These are phyloP conservation scores for Pyrocephalus nanus DNA, from an alignment of 2,797 vertebrate genomes.

Conservation along the genomic window DNA sequence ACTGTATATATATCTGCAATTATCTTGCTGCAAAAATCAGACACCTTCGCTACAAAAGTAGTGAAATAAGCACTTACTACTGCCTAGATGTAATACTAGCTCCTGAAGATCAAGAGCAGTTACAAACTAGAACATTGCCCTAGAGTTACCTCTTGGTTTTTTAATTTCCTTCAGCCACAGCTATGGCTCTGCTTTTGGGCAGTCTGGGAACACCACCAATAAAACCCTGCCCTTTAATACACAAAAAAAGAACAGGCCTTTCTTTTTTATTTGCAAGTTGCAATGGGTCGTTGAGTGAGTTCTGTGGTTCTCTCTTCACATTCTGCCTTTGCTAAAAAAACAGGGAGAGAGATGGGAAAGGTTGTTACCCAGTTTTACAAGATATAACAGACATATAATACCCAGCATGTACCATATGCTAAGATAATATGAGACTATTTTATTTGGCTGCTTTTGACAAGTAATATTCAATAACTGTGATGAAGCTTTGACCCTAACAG, in stretches of 20 bases:
- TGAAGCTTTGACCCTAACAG: background rate
- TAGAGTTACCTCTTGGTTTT: conserved; percentile 3
- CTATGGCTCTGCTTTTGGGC: background rate
- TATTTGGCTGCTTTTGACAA: background rate
- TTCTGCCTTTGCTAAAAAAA: background rate
- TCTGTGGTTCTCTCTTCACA: background rate
- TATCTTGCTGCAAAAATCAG: background rate
- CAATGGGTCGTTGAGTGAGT: background rate
- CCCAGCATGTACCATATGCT: background rate
- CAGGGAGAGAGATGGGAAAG: background rate
- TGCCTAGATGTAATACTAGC: background rate
- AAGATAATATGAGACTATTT: background rate
- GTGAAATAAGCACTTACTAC: background rate
- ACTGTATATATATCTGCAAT: background rate
- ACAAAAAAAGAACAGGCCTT: background rate
- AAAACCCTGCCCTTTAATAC: background rate
- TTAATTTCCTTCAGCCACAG: background rate
- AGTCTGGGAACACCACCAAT: background rate
- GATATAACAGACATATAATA: background rate
- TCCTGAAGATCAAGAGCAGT: background rate
- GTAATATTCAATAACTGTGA: background rate
- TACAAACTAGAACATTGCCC: background rate
- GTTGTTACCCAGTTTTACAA: background rate
- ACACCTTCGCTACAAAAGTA: background rate
- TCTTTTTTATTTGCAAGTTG: background rate